Percentiles rank a stretch among this genome's conserved stretches.
Conservation (phyloP, 2,113 vertebrate species). For the Carettochelys insculpta region DNA sequence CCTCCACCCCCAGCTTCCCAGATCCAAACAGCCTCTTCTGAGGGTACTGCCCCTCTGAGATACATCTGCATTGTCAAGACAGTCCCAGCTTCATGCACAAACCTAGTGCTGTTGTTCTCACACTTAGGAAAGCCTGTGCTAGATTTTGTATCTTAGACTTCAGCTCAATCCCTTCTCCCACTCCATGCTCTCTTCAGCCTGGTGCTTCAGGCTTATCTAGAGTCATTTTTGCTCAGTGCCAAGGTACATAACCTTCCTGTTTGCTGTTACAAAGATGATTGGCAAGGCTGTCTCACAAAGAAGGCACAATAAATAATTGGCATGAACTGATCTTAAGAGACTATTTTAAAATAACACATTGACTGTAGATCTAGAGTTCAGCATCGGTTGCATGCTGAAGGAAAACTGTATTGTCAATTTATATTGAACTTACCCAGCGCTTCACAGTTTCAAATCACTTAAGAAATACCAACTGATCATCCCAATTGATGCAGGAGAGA, state of each 20-base stretch:
- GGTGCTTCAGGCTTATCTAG: slow-evolving; percentile 34
- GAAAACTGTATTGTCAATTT: slow-evolving; percentile 46
- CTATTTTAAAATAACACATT: background rate
- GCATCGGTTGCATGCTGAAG: background rate
- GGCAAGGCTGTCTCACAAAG: slow-evolving; percentile 39
- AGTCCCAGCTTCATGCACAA: background rate
- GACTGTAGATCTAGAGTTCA: background rate
- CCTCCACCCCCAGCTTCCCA: background rate
- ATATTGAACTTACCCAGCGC: background rate
- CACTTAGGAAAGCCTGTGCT: background rate
- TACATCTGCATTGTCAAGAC: accelerated
- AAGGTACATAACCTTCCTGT: background rate
- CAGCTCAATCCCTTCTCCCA: background rate
- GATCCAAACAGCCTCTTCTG: background rate
- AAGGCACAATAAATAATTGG: background rate
- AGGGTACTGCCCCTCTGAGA: background rate
- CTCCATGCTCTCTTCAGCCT: background rate
- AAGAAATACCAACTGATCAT: background rate
- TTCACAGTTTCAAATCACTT: background rate
- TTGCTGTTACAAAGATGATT: background rate
- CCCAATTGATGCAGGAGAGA: accelerated
- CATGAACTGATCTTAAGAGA: accelerated
- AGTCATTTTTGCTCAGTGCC: background rate
- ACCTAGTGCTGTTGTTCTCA: background rate
- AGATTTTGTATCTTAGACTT: background rate